phyloP scores from a whole-genome alignment of 2,113 vertebrate genomes.

The Mormyrus lacerda region DNA sequence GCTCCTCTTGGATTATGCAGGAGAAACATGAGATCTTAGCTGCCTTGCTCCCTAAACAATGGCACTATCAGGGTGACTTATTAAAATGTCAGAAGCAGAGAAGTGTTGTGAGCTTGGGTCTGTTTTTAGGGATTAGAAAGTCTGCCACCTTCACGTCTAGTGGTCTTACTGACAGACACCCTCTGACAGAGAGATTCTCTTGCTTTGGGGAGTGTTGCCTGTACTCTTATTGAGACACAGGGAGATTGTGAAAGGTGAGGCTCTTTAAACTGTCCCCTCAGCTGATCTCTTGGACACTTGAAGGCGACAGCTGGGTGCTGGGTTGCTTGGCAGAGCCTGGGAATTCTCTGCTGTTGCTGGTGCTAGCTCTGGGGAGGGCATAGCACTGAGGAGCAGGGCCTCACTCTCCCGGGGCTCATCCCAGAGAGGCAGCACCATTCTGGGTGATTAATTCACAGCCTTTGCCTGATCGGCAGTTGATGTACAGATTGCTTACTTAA shows the following conservation, averaged over 20 bases:
- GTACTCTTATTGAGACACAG: background rate
- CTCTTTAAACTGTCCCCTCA: background rate
- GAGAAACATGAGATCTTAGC: background rate
- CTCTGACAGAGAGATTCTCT: background rate
- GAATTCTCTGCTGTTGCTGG: background rate
- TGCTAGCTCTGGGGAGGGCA: background rate
- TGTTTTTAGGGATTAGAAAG: background rate
- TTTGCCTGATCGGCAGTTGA: background rate
- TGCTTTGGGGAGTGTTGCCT: background rate
- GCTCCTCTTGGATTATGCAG: background rate
- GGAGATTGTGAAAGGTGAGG: background rate
- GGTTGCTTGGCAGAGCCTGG: background rate
- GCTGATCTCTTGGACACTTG: background rate
- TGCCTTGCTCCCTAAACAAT: background rate
- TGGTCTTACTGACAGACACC: background rate
- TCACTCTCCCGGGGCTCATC: background rate
- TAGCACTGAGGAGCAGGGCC: background rate
- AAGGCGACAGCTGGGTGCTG: background rate
- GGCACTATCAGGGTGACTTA: background rate
- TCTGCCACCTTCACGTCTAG: background rate
- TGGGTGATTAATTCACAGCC: background rate
- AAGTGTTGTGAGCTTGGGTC: background rate
- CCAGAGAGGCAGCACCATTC: background rate
- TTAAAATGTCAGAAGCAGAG: background rate
- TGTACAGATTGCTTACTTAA: background rate